Percentiles rank a stretch among this genome's conserved stretches.
Conservation (phyloP, 2,888 invertebrate genomes). For the Aphidoletes aphidimyza region DNA sequence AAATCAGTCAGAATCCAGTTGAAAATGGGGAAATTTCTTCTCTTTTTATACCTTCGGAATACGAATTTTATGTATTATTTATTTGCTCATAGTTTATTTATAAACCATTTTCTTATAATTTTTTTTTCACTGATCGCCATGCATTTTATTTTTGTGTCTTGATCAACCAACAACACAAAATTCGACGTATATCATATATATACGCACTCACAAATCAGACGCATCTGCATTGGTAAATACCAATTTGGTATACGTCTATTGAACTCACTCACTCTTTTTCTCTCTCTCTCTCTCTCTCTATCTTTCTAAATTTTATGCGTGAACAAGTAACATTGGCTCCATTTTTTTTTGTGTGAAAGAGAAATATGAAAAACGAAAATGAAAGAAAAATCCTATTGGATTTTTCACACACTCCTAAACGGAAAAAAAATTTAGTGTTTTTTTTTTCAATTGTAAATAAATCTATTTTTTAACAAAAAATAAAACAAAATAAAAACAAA, state of each 20-base stretch:
- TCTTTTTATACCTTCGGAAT: not conserved
- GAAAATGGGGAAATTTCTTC: not conserved
- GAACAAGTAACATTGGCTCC: too few relatives aligned
- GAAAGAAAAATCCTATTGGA: not conserved
- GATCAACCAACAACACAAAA: too few relatives aligned
- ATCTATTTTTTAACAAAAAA: not conserved
- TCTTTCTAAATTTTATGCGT: too few relatives aligned
- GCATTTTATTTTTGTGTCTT: not conserved
- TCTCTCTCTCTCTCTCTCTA: too few relatives aligned
- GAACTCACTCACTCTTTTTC: too few relatives aligned
- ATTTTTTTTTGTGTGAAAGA: too few relatives aligned
- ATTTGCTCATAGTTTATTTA: not conserved
- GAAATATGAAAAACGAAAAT: not conserved
- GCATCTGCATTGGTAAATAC: too few relatives aligned
- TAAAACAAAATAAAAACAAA: too few relatives aligned
- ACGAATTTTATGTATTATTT: constrained; percentile 23
- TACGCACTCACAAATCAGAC: too few relatives aligned
- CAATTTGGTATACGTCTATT: too few relatives aligned
- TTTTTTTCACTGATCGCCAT: constrained; percentile 18
- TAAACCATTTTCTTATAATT: constrained; percentile 29
- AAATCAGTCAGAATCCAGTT: not conserved
- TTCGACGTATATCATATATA: too few relatives aligned
- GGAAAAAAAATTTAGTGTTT: too few relatives aligned
- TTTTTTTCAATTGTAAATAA: constrained; percentile 35
- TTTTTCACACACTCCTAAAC: not conserved